phyloP scores from a whole-genome alignment of 1,140 invertebrate genomes.

The Teleopsis dalmanni region DNA sequence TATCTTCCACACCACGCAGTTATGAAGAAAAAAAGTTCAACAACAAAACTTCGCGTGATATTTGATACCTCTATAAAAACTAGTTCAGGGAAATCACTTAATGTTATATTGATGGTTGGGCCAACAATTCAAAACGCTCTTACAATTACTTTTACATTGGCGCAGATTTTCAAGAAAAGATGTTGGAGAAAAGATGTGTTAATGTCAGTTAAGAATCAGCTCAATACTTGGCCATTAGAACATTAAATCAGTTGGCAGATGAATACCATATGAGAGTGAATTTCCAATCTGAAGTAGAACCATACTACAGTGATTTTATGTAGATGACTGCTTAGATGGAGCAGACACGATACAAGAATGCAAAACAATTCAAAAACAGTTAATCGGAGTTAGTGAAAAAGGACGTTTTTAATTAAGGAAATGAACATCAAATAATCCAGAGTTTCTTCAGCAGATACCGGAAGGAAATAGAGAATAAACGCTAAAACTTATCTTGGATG shows the following conservation, averaged over 20 bases:
- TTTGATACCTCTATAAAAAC: background rate
- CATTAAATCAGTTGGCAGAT: background rate
- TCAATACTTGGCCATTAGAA: constrained; percentile 4
- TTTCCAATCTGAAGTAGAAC: too few relatives aligned
- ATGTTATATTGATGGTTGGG: background rate
- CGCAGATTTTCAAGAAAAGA: background rate
- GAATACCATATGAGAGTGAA: background rate
- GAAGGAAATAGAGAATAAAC: too few relatives aligned
- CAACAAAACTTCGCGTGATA: constrained; percentile 1
- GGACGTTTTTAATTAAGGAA: too few relatives aligned
- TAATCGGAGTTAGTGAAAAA: too few relatives aligned
- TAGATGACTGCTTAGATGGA: too few relatives aligned
- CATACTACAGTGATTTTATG: too few relatives aligned
- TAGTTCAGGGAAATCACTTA: background rate
- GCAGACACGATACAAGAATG: too few relatives aligned
- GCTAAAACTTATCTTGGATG: too few relatives aligned
- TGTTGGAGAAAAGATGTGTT: background rate
- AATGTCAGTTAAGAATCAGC: background rate
- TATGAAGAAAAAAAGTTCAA: constrained; percentile 1
- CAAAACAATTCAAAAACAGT: too few relatives aligned
- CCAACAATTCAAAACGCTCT: background rate
- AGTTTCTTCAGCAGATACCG: too few relatives aligned
- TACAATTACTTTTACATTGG: too few relatives aligned
- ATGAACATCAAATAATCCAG: too few relatives aligned
- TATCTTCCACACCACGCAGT: background rate